Conservation (phyloP, 2,113 vertebrate species). For the Antechinus flavipes region DNA sequence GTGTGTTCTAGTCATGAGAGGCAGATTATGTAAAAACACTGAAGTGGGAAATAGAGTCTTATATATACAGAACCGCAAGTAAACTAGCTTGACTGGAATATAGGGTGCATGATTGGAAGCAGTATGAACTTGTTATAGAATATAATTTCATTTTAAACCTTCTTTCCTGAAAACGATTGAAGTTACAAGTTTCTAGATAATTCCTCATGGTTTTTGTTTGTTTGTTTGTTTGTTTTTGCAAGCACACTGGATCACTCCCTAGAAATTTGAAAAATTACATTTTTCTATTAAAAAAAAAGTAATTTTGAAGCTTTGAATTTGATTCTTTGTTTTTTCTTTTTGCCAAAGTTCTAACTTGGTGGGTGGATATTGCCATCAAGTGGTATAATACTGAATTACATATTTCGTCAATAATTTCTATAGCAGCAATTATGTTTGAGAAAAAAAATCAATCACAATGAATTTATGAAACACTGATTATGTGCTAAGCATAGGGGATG, state of each 20-base stretch:
- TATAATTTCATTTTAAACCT: conserved; percentile 1
- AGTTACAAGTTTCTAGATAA: conserved; percentile 34
- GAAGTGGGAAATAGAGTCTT: not conserved
- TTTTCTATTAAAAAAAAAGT: conserved; percentile 10
- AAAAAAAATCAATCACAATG: not conserved
- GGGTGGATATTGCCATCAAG: conserved; percentile 52
- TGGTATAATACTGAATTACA: conserved; percentile 45
- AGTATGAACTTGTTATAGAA: not conserved
- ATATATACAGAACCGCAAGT: not conserved
- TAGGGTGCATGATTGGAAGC: not conserved
- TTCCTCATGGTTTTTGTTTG: not conserved
- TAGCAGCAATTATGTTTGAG: not conserved
- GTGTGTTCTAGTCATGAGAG: not conserved
- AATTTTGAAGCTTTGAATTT: not conserved
- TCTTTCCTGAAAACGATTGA: conserved; percentile 22
- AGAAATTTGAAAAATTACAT: not conserved
- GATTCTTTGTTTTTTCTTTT: not conserved
- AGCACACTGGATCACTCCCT: conserved; percentile 17
- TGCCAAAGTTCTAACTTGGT: not conserved
- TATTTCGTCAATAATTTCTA: not conserved
- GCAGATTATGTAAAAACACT: not conserved
- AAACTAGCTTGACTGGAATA: not conserved
- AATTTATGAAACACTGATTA: not conserved
- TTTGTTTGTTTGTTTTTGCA: not conserved
- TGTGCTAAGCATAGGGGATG: not conserved